Percentiles rank a stretch among this genome's conserved stretches.
phyloP scores from a whole-genome alignment of 1,140 invertebrate genomes.

The Drosophila quadrilineata region DNA sequence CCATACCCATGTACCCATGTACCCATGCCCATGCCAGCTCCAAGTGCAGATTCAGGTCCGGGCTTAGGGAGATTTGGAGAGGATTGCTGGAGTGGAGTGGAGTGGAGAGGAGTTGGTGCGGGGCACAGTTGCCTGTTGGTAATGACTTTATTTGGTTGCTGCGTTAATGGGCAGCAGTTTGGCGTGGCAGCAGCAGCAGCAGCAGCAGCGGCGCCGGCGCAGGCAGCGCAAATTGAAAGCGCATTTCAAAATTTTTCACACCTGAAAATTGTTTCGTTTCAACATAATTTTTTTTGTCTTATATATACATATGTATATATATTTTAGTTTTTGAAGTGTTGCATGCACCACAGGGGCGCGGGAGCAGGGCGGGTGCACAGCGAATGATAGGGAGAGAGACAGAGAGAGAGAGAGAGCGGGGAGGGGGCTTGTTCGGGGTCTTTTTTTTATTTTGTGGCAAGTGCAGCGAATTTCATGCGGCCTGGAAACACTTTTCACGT shows the following conservation, averaged over 20 bases:
- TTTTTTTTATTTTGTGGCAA: too few species aligned
- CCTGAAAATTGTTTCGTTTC: slow-evolving; percentile 77
- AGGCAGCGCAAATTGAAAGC: slow-evolving; percentile 74
- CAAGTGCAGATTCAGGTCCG: not conserved
- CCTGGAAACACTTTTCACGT: slow-evolving; percentile 70
- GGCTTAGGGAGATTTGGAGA: not conserved
- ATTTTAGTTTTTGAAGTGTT: slow-evolving; percentile 14
- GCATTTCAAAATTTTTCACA: slow-evolving; percentile 78
- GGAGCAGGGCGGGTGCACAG: not conserved
- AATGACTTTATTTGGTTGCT: slow-evolving; percentile 78
- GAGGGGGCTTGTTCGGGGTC: too few species aligned
- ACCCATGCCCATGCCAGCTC: not conserved
- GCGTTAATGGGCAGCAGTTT: slow-evolving; percentile 67
- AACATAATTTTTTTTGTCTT: slow-evolving; percentile 30
- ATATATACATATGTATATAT: too few species aligned
- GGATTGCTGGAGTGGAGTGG: too few species aligned
- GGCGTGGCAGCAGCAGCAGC: slow-evolving; percentile 9
- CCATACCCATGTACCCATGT: slow-evolving; percentile 1
- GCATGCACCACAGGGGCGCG: slow-evolving; percentile 27
- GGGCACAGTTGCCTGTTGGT: slow-evolving; percentile 35
- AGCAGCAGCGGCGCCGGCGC: slow-evolving; percentile 6
- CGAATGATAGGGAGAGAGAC: not conserved
- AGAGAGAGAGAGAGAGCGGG: too few species aligned
- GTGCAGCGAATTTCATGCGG: slow-evolving; percentile 65
- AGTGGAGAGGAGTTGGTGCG: too few species aligned